Conservation (phyloP, 2,888 invertebrate genomes). For the Ectobius pallidus region DNA sequence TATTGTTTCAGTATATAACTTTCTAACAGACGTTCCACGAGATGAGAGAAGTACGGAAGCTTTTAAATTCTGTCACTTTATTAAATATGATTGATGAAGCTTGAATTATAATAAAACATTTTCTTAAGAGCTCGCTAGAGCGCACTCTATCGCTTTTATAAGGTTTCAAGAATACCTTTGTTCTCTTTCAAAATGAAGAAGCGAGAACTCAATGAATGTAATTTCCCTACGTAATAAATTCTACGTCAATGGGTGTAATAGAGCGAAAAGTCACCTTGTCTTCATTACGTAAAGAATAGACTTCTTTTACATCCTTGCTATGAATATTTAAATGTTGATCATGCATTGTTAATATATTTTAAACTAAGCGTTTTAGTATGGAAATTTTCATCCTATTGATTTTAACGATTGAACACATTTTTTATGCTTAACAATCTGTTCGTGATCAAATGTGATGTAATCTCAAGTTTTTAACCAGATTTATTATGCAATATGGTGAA, state of each 20-base stretch:
- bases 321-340: no score
- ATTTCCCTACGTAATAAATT: background rate
- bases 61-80: background rate
- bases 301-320: no score
- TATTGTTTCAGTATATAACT: background rate
- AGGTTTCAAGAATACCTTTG: background rate
- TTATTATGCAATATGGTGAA: no score
- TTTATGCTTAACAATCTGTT: no score
- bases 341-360: no score
- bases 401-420: no score
- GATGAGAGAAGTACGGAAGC: background rate
- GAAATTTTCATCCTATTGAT: no score
- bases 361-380: no score
- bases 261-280: background rate
- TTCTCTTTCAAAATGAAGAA: background rate
- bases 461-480: no score
- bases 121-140: background rate
- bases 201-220: background rate
- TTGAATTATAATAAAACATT: background rate
- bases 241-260: background rate
- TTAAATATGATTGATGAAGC: conserved; percentile 5
- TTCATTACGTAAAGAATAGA: background rate
- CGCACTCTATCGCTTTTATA: background rate
- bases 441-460: no score
- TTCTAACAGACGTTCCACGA: no score